Conservation (phyloP, 1,140 invertebrate genomes). For the Drosophila ambigua region DNA sequence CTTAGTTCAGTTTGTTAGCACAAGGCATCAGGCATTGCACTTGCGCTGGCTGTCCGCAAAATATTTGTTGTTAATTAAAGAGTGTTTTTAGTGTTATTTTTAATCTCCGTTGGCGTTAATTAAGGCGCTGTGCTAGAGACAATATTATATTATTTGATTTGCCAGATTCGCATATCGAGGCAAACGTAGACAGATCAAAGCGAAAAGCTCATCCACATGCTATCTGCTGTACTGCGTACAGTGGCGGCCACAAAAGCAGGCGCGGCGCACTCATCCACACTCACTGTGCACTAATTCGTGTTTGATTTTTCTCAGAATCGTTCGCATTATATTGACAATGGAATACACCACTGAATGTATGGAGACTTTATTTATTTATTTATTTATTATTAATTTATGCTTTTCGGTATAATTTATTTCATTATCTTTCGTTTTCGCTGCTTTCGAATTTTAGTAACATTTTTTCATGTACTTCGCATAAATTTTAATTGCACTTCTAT, state of each 20-base stretch:
- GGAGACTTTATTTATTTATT: too few species aligned
- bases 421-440: conserved; percentile 24
- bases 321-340: conserved; percentile 28
- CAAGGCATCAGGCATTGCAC: conserved; percentile 66
- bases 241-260: conserved; percentile 33
- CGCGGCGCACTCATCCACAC: conserved; percentile 30
- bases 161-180: conserved; percentile 6
- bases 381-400: conserved; percentile 6
- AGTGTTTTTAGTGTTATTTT: conserved; percentile 15
- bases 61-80: conserved; percentile 19
- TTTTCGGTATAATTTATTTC: conserved; percentile 1
- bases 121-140: conserved; percentile 57
- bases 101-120: conserved; percentile 51
- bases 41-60: conserved; percentile 14
- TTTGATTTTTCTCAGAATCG: conserved; percentile 67
- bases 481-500: conserved; percentile 11
- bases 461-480: conserved; percentile 13
- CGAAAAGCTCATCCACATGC: conserved; percentile 50
- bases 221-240: conserved; percentile 51
- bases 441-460: conserved; percentile 19
- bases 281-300: conserved; percentile 70
- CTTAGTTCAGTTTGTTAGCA: conserved; percentile 35
- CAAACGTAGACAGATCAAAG: conserved; percentile 29
- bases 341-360: background rate
- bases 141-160: conserved; percentile 62